Conservation (phyloP, 2,888 invertebrate genomes). For the Petrophora chlorosata region DNA sequence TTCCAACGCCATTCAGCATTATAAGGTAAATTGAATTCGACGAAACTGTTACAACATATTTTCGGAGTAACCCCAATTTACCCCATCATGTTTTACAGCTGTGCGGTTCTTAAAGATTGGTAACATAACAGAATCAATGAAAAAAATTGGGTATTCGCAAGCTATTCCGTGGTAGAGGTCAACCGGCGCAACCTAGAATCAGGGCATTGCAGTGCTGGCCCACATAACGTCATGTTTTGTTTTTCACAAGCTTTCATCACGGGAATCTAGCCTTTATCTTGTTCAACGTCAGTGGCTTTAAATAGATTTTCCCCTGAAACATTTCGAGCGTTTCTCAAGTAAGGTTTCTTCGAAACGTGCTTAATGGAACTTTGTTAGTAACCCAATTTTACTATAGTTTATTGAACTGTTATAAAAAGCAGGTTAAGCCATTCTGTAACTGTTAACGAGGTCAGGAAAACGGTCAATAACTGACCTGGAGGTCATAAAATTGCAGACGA, state of each 20-base stretch:
- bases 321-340: conserved; percentile 21
- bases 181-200: conserved; percentile 59
- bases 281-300: conserved; percentile 32
- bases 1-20: neutral
- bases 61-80: no score
- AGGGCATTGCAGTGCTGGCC: conserved; percentile 76
- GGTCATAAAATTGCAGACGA: conserved; percentile 24
- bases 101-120: no score
- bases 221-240: conserved; percentile 59
- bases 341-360: conserved; percentile 23
- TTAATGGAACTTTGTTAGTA: conserved; percentile 18
- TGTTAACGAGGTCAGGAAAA: conserved; percentile 15
- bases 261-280: conserved; percentile 54
- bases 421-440: neutral
- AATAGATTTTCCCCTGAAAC: conserved; percentile 41
- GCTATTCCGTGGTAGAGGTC: conserved; percentile 41
- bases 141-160: conserved; percentile 34
- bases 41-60: neutral
- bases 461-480: conserved; percentile 33
- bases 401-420: conserved; percentile 3
- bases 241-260: conserved; percentile 49
- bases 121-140: conserved; percentile 12
- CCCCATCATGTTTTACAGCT: no score
- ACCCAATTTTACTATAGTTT: conserved; percentile 22
- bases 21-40: neutral